phyloP scores from a whole-genome alignment of 2,888 invertebrate species.

The Cantharis nigra region DNA sequence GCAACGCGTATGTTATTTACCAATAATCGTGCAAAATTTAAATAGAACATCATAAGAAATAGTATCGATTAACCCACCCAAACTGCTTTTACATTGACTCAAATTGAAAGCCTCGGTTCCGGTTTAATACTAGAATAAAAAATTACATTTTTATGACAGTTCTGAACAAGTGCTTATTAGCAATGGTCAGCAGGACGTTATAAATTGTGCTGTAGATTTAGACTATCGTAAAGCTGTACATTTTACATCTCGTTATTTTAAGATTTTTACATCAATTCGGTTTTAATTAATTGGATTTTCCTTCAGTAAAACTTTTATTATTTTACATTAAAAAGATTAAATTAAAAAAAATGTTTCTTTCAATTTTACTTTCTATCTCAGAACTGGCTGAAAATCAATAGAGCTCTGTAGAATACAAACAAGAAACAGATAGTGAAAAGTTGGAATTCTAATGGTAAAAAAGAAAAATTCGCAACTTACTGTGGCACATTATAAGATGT shows the following conservation, averaged over 20 bases:
- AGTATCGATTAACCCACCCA: too few species aligned
- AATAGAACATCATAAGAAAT: too few species aligned
- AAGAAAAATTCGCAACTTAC: background rate
- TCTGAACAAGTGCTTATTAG: background rate
- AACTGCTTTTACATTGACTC: too few species aligned
- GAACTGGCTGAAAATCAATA: background rate
- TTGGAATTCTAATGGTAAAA: background rate
- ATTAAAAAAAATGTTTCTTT: background rate
- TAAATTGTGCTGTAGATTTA: background rate
- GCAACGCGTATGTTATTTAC: too few species aligned
- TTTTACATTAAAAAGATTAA: background rate
- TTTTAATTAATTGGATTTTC: background rate
- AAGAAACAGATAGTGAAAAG: background rate
- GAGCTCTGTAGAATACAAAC: background rate
- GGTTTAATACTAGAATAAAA: background rate
- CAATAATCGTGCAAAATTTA: too few species aligned
- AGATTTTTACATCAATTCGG: background rate
- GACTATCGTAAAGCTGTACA: background rate
- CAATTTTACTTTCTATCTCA: background rate
- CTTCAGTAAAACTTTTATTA: background rate
- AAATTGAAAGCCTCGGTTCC: too few species aligned
- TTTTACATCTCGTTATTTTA: background rate
- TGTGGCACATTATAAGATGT: background rate
- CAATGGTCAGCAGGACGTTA: too few species aligned
- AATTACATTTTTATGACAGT: background rate